phyloP scores from a whole-genome alignment of 2,797 vertebrate species.

The Hyperoplus lanceolatus region DNA sequence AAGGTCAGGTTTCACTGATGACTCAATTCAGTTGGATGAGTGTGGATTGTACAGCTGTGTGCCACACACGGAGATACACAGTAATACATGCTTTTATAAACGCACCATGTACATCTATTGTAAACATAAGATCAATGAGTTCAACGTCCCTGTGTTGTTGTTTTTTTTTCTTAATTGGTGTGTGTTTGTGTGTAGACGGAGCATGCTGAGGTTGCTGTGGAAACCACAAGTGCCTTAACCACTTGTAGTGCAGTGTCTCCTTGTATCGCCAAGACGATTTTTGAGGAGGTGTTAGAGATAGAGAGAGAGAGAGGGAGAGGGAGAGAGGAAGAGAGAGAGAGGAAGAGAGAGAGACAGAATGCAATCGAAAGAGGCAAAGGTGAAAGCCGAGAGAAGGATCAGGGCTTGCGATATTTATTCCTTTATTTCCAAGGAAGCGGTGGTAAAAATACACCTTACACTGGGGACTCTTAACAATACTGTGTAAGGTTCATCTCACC shows the following conservation, averaged over 20 bases:
- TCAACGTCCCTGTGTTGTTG: not conserved
- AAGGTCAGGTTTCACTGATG: constrained; percentile 67
- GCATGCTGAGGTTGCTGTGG: constrained; percentile 45
- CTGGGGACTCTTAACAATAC: not conserved
- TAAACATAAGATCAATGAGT: not conserved
- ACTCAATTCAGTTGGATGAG: constrained; percentile 33
- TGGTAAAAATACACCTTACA: not conserved
- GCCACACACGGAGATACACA: constrained; percentile 9
- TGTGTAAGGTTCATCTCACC: not conserved
- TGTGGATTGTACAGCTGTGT: constrained; percentile 34
- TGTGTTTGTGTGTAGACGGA: constrained; percentile 1
- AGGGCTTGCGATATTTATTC: not conserved
- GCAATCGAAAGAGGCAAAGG: not conserved
- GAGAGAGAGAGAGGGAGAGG: constrained; percentile 7
- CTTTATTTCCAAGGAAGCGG: not conserved
- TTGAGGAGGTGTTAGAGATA: constrained; percentile 15
- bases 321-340: constrained; percentile 12
- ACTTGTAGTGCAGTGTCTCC: constrained; percentile 16
- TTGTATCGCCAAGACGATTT: constrained; percentile 31
- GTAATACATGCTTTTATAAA: not conserved
- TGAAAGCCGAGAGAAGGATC: constrained; percentile 10
- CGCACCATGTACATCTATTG: not conserved
- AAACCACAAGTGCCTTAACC: constrained; percentile 42
- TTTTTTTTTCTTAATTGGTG: constrained; percentile 51
- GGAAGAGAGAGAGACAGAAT: constrained; percentile 6